A percentile compares a stretch with the other conserved stretches of the same genome.
Evolutionary conservation across 2,888 invertebrate genomes (phyloP).

Genomic region (Rosalia funebris): DNA sequence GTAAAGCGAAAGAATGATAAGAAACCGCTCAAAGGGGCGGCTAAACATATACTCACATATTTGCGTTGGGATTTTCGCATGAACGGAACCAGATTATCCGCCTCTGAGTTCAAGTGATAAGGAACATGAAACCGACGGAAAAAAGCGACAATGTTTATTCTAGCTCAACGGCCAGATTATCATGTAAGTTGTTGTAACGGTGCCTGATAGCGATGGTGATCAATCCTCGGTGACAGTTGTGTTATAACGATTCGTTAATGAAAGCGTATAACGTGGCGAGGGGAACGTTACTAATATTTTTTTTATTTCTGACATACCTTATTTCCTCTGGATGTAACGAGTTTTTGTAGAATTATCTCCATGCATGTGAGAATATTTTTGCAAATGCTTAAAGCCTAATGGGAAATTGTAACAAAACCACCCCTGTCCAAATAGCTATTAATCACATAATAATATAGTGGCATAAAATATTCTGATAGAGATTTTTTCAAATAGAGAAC

Average conservation of each 20-base stretch:
- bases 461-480: too few species aligned
- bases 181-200: constrained; percentile 17
- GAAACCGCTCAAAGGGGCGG: constrained; percentile 19
- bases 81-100: constrained; percentile 25
- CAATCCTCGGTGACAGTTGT: constrained; percentile 16
- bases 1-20: constrained; percentile 23
- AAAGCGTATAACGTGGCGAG: constrained; percentile 7
- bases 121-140: constrained; percentile 19
- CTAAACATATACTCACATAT: constrained; percentile 18
- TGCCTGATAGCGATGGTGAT: constrained; percentile 3
- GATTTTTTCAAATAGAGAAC: too few species aligned
- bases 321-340: too few species aligned
- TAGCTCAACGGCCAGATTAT: constrained; percentile 13
- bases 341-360: too few species aligned
- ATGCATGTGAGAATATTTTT: too few species aligned
- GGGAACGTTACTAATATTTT: neutral
- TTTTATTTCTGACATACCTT: too few species aligned
- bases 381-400: too few species aligned
- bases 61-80: constrained; percentile 25
- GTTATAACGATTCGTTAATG: constrained; percentile 12
- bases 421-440: too few species aligned
- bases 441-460: too few species aligned
- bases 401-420: too few species aligned
- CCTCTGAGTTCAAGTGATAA: constrained; percentile 23
- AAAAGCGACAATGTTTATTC: constrained; percentile 24